Evolutionary conservation across 1,140 invertebrate species (phyloP), one percentile per base, ranked within the genome.

Genomic region (Arctopsyche grandis): DNA sequence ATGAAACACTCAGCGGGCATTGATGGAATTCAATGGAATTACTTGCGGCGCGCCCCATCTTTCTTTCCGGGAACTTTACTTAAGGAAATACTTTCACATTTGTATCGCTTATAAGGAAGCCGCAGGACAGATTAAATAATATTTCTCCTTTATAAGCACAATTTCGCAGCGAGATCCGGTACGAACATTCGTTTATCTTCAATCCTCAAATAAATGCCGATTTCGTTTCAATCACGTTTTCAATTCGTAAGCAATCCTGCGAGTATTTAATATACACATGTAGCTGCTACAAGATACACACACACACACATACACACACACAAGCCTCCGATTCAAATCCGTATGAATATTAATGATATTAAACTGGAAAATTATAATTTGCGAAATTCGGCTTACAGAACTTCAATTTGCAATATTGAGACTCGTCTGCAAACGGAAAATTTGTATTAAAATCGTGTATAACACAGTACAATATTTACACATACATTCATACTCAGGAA

Each of bases 101-200:
- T 74, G 71, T 74, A 74, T 56, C 71, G 71, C 44, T 74, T 79
- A 63, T 70, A 71, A 63, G 58, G 63, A 46, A 5, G 26, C 56
- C 38, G 12, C 60, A 43, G 74, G 75, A 66, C 14, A 58, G 70
- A 80, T 80, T 80, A 80, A 80, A 77, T 73, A 71, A 78, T 74
- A 78, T 81, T 81, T 80, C 77, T 75, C 79, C 66, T 77, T 81
- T 81, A 81, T 81, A 78, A 81, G 79, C 79, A 81, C 79, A 81
- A 81, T 81, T 81, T 81, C 56, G 16, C 1, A 7, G 1, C 3
- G 69, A 29, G 29, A 38, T 38, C 29, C 29, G 5, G 26, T 71
- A 60, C 43, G 44, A 26, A 10, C 46, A 44, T 48, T 21, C n/a
- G 12, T 44, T 44, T 26, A 21, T 24, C 24, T 66, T 66, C 22